Evolutionary conservation across 2,113 vertebrate genomes (phyloP), one percentile per base, ranked within the genome.

Genomic region (Centrocercus urophasianus): DNA sequence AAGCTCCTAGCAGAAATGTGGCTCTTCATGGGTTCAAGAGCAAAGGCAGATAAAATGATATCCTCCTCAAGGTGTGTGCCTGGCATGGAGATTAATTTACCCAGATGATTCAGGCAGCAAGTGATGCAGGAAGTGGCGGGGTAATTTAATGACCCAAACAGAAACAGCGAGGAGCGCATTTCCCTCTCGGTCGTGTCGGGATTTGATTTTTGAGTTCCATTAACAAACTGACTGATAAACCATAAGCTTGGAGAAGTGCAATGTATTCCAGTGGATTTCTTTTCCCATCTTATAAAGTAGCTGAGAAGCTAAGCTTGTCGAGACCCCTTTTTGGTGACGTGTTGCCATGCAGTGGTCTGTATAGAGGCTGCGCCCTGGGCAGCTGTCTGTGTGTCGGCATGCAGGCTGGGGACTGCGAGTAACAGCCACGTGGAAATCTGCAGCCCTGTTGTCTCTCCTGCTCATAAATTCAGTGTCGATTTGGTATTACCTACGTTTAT

Each of bases 401-500:
- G 0, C 3, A 43, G 38, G 20, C 3, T 54, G 59, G 24, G 27
- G 4, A n/a, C 48, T 19, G 0, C 0, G 21, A 6, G 10, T 18
- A 60, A 6, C 48, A 5, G 22, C 22, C 1, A 1, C 1, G 0
- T 0, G 25, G 83, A 16, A 36, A 47, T 3, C 15, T 1, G 1
- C 45, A 25, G 38, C 65, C 18, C 1, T 0, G 15, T 8, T 32
- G 14, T 30, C 64, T 40, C n/a, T 54, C 36, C 84, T 6, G 38
- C 76, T 45, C 32, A 3, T 34, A 3, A 25, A 20, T 43, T 17
- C 40, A 6, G 19, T 8, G 19, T n/a, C 42, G 24, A 14, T 12
- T 2, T 0, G 0, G 48, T 6, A 3, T 4, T n/a, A 4, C 43
- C 57, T 32, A 1, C 0, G n/a, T 11, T 7, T 11, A 42, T 9